Percentiles rank a stretch among this genome's conserved stretches.
These are phyloP conservation scores for Rhinolophus ferrumequinum DNA, from an alignment of 2,113 vertebrate genomes.

Conservation along the genomic window DNA sequence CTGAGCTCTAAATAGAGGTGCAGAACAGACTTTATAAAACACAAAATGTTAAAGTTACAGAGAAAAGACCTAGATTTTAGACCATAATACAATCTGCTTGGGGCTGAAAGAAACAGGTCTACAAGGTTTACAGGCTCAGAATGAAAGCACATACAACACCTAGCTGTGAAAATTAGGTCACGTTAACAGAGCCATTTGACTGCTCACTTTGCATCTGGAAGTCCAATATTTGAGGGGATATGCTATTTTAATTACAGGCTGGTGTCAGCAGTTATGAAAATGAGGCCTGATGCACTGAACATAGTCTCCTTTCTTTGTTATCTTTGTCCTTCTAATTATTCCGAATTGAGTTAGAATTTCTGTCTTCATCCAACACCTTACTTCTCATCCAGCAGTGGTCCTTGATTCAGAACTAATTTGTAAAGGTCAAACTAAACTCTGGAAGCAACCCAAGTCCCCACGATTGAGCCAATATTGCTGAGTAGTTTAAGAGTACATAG, in stretches of 20 bases:
- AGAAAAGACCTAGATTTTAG: slow-evolving; percentile 31
- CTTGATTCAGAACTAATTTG: slow-evolving; percentile 8
- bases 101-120: slow-evolving; percentile 35
- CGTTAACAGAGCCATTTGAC: slow-evolving; percentile 52
- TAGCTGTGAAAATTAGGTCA: slow-evolving; percentile 60
- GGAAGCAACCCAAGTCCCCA: not conserved
- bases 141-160: slow-evolving; percentile 1
- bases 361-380: not conserved
- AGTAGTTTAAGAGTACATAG: not conserved
- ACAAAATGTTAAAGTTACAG: slow-evolving; percentile 41
- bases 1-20: not conserved
- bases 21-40: slow-evolving; percentile 43
- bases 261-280: slow-evolving; percentile 57
- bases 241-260: slow-evolving; percentile 51
- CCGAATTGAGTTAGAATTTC: slow-evolving; percentile 25
- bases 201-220: slow-evolving; percentile 53
- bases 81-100: not conserved
- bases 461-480: not conserved
- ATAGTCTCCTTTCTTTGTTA: not conserved
- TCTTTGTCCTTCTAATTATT: slow-evolving; percentile 41
- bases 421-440: slow-evolving; percentile 21
- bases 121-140: slow-evolving; percentile 31
- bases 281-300: slow-evolving; percentile 14
- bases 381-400: slow-evolving; percentile 5
- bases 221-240: slow-evolving; percentile 60